Evolutionary conservation across 2,888 invertebrate genomes (phyloP), one percentile per base, ranked within the genome.

Genomic region (Drosophila setosimentum): DNA sequence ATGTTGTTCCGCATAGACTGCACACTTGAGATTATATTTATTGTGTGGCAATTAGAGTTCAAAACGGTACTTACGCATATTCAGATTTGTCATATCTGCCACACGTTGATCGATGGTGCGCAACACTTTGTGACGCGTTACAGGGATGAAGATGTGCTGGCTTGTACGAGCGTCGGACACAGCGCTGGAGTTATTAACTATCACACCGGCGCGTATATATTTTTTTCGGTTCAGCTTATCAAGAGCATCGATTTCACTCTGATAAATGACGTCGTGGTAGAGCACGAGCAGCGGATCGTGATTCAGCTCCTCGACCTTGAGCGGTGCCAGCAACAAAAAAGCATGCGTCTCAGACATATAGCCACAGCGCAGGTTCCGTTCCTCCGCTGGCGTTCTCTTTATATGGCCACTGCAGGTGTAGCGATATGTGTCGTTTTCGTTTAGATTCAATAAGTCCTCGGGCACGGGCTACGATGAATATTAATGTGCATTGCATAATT

Each of bases 111-210:
- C 94, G 29, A 96, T 92, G 2, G 76, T 79, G 10, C 65, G 51
- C 35, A 92, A 40, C 0, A 91, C 79, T 88, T 96, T 95, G 18
- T 98, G 97, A 0, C 13, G 2, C 0, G 73, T 54, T 3, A 59
- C 74, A 0, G 80, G 35, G 0, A 92, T 4, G 37, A 91, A 92
- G 2, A 55, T 61, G 35, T 71, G 69, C 54, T 92, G 91, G 48
- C 92, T 91, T 1, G 89, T 92, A 6, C 92, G 84, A 0, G 13
- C 50, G 1, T 66, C 65, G 4, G 89, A 85, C 1, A 89, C 76
- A 0, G 33, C 0, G 0, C 48, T 50, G 0, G 97, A 97, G 93
- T 97, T 97, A 0, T 97, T 96, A 0, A 97, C 97, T 0, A 97
- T 97, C 68, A 98, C 76, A 0, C 1, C 57, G 42, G 92, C 81